Percentiles rank a stretch among this genome's conserved stretches.
Evolutionary conservation across 2,888 invertebrate species (phyloP).

Genomic region (Leucophenga maculata): DNA sequence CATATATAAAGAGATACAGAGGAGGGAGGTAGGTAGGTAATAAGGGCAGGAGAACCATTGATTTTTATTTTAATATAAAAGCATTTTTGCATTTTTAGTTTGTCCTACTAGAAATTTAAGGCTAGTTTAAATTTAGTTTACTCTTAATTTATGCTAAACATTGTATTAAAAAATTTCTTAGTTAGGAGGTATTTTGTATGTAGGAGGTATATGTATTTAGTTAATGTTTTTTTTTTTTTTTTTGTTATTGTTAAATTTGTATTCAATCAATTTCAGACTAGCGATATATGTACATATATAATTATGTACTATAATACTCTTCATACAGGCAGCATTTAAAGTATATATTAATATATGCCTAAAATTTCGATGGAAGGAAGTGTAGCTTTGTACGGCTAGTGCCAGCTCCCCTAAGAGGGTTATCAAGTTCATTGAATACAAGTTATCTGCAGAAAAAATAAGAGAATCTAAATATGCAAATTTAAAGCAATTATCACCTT

Average conservation of each 20-base stretch:
- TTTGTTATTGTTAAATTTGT: conserved; percentile 24
- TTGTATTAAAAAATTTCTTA: conserved; percentile 20
- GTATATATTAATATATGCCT: too few species aligned
- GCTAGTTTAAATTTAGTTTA: conserved; percentile 45
- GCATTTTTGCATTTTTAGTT: too few species aligned
- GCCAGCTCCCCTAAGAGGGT: too few species aligned
- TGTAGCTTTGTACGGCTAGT: too few species aligned
- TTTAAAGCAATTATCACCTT: too few species aligned
- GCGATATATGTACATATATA: conserved; percentile 35
- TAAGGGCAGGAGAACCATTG: background rate
- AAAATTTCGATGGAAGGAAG: too few species aligned
- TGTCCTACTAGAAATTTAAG: conserved; percentile 49
- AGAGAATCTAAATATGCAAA: too few species aligned
- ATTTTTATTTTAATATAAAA: background rate
- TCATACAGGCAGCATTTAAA: too few species aligned
- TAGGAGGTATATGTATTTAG: background rate
- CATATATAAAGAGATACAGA: background rate
- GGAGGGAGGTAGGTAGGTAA: conserved; percentile 42
- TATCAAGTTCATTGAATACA: too few species aligned
- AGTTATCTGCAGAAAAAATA: too few species aligned
- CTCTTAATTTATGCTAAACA: conserved; percentile 42
- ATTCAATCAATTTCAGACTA: conserved; percentile 7
- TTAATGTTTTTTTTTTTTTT: conserved; percentile 3
- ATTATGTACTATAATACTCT: conserved; percentile 40
- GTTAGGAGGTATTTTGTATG: conserved; percentile 51